Evolutionary conservation across 1,140 invertebrate genomes (phyloP), one percentile per base, ranked within the genome.

Genomic region (Arion vulgaris): DNA sequence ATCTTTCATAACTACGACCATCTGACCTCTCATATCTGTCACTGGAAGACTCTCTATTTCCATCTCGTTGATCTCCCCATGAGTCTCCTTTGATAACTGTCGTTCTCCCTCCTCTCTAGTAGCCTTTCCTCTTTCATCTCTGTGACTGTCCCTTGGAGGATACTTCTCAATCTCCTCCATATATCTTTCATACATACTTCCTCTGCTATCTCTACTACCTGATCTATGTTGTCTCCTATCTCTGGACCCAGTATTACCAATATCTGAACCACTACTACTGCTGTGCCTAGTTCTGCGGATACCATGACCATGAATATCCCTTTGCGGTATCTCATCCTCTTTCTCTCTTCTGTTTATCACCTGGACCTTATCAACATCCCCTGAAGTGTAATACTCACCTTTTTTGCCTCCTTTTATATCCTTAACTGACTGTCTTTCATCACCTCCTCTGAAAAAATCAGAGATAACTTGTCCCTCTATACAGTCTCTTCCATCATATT

Each of bases 181-280:
- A 13, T 69, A n/a, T 34, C 32, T 79, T n/a, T 68, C 57, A 66
- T 79, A 62, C 5, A n/a, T 7, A 39, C 26, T 28, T 23, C 45
- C 45, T 11, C 68, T 34, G 11, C 66, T 72, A 9, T 80, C 78
- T 36, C 80, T 45, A 41, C 71, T 74, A 0, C 34, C n/a, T 34
- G 68, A 73, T 62, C 80, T 73, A 5, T 51, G 41, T 9, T 45
- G 38, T n/a, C 71, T 38, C 36, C 80, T 72, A 2, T 74, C 80
- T 39, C 80, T 73, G 39, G 23, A 41, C 26, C 41, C 80, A 2
- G 32, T 11, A 23, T 41, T 38, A 23, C 41, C 71, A 32, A 39
- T n/a, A 45, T 74, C 68, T 39, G 68, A 72, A 26, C 69, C 39
- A 34, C 80, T 81, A 32, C 51, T 74, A n/a, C 80, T 81, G 51